Conservation (phyloP, 2,113 vertebrate species). For the Thermophis baileyi region DNA sequence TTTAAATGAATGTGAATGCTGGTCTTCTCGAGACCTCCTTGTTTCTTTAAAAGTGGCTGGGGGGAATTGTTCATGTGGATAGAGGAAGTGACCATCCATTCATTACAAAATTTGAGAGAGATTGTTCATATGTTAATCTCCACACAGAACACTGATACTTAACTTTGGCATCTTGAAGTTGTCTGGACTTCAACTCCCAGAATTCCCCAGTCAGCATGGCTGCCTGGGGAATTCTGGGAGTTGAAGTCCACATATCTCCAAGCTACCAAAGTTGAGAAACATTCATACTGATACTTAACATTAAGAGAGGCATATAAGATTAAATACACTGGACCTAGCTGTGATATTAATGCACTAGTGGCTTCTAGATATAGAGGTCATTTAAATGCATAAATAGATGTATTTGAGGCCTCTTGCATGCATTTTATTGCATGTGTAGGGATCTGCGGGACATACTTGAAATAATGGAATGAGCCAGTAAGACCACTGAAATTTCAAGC, state of each 20-base stretch:
- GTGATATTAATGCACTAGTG: background rate
- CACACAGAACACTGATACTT: too few relatives aligned
- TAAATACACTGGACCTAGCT: background rate
- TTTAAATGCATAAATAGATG: background rate
- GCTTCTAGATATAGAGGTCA: background rate
- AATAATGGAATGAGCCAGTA: background rate
- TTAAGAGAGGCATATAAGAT: background rate
- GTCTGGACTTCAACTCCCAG: background rate
- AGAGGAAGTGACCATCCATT: background rate
- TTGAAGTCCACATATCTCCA: too few relatives aligned
- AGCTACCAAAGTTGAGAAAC: too few relatives aligned
- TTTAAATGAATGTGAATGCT: background rate
- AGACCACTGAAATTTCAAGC: background rate
- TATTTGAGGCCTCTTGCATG: background rate
- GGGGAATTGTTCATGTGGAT: background rate
- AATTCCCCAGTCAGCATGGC: background rate
- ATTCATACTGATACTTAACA: too few relatives aligned
- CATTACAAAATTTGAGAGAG: background rate
- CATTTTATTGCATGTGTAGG: background rate
- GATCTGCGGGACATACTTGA: background rate
- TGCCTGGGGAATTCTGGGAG: background rate
- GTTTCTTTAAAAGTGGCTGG: background rate
- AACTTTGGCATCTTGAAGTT: too few relatives aligned
- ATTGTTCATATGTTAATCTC: background rate
- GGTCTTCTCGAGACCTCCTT: background rate